Percentiles rank a stretch among this genome's conserved stretches.
phyloP scores from a whole-genome alignment of 1,140 invertebrate species.

The Lepidurus packardi region DNA sequence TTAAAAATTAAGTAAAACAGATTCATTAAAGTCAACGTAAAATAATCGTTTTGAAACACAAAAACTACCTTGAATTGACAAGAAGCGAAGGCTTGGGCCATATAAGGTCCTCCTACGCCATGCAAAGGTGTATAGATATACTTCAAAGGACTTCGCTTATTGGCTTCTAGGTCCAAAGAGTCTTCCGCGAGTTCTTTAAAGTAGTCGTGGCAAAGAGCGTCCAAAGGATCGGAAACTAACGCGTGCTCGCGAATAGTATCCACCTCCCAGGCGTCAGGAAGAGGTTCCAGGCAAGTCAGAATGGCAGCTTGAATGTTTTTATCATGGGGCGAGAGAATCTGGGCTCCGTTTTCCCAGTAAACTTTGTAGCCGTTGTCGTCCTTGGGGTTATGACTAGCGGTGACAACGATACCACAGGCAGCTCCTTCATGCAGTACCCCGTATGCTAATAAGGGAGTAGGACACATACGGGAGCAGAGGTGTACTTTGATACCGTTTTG shows the following conservation, averaged over 20 bases:
- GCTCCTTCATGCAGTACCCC: slow-evolving; percentile 62
- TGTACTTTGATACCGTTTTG: slow-evolving; percentile 71
- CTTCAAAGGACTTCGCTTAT: slow-evolving; percentile 49
- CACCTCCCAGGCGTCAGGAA: slow-evolving; percentile 60
- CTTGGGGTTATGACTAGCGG: slow-evolving; percentile 98
- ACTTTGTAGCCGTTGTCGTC: slow-evolving; percentile 99
- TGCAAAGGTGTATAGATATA: slow-evolving; percentile 96
- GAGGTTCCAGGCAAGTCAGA: slow-evolving; percentile 66
- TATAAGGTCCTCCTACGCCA: slow-evolving; percentile 83
- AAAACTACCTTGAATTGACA: slow-evolving; percentile 63
- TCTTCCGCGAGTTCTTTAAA: slow-evolving; percentile 54
- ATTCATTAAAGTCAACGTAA: neutral
- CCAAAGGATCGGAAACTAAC: slow-evolving; percentile 48
- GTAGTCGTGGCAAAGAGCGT: slow-evolving; percentile 58
- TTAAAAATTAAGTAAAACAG: neutral
- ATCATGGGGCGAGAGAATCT: slow-evolving; percentile 88
- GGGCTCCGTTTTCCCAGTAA: slow-evolving; percentile 91
- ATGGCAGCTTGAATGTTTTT: slow-evolving; percentile 77
- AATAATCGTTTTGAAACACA: neutral
- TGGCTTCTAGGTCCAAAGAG: slow-evolving; percentile 39
- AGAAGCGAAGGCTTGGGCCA: slow-evolving; percentile 65
- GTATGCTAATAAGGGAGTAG: slow-evolving; percentile 91
- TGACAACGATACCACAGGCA: slow-evolving; percentile 86
- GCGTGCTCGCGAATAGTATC: slow-evolving; percentile 41
- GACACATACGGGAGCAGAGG: slow-evolving; percentile 72